Conservation (phyloP, 2,888 invertebrate species). For the Epinotia demarniana region DNA sequence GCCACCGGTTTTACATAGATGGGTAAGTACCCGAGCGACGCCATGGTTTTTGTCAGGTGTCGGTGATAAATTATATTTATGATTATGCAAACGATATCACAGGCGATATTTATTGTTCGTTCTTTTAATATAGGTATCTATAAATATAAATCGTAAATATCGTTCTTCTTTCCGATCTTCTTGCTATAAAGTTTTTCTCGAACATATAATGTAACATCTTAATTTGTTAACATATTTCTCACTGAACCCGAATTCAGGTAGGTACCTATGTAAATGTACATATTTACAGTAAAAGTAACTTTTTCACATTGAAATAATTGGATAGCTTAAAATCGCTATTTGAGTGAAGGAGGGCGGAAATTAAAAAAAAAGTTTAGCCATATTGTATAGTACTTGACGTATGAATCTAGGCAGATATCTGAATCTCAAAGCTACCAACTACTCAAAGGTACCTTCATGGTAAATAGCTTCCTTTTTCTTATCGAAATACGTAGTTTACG, state of each 20-base stretch:
- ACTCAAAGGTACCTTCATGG: background rate
- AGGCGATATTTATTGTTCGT: conserved; percentile 14
- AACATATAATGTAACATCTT: too few relatives aligned
- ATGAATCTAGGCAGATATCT: too few relatives aligned
- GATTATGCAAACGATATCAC: conserved; percentile 63
- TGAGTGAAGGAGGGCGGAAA: too few relatives aligned
- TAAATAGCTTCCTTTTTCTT: background rate
- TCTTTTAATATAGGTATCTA: background rate
- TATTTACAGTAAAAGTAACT: too few relatives aligned
- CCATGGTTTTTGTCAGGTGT: conserved; percentile 67
- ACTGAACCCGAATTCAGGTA: too few relatives aligned
- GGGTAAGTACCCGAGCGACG: conserved; percentile 61
- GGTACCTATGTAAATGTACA: too few relatives aligned
- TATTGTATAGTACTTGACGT: too few relatives aligned
- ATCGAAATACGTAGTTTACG: background rate
- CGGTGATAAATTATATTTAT: conserved; percentile 63
- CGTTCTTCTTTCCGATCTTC: background rate
- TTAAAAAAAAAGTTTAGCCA: too few relatives aligned
- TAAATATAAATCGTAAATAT: background rate
- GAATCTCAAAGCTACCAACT: too few relatives aligned
- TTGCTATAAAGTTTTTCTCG: background rate
- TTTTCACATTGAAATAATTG: too few relatives aligned
- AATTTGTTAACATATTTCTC: background rate
- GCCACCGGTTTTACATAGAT: conserved; percentile 75
- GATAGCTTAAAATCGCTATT: too few relatives aligned